Evolutionary conservation across 2,113 vertebrate genomes (phyloP).

Genomic region (Polyodon spathula): DNA sequence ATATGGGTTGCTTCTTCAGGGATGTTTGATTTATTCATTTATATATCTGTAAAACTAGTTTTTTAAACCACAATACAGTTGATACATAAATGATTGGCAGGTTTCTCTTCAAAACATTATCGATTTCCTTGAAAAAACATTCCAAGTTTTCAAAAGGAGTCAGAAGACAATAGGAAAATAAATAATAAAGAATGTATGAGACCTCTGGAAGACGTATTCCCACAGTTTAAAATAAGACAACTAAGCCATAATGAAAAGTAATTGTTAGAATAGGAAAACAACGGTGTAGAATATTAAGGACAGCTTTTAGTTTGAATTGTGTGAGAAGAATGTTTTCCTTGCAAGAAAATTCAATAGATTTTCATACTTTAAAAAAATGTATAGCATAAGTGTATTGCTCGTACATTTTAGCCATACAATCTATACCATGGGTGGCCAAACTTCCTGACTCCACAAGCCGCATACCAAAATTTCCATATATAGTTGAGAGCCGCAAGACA

Average conservation of each 20-base stretch:
- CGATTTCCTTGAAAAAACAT: conserved; percentile 20
- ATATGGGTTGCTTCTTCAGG: conserved; percentile 12
- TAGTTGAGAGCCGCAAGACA: too few relatives aligned
- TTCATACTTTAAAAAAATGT: too few relatives aligned
- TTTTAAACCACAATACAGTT: conserved; percentile 16
- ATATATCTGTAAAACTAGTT: conserved; percentile 17
- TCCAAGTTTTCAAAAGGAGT: conserved; percentile 20
- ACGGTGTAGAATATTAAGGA: conserved; percentile 6
- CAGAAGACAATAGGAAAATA: conserved; percentile 10
- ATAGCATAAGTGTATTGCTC: too few relatives aligned
- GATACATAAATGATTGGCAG: conserved; percentile 28
- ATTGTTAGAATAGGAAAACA: conserved; percentile 2
- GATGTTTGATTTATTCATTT: conserved; percentile 31
- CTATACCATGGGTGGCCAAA: too few relatives aligned
- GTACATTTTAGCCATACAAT: too few relatives aligned
- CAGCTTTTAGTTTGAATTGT: too few relatives aligned
- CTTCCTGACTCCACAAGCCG: too few relatives aligned
- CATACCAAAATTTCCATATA: too few relatives aligned
- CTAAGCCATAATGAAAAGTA: conserved; percentile 3
- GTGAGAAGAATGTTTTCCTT: too few relatives aligned
- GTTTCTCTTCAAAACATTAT: conserved; percentile 22
- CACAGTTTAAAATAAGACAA: conserved; percentile 18
- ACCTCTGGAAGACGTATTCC: conserved; percentile 16
- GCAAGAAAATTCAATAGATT: too few relatives aligned
- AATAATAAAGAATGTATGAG: conserved; percentile 30